Base-by-base conservation (phyloP, 2,113 vertebrate genomes). In the Pachycephala philippinensis region DNA sequence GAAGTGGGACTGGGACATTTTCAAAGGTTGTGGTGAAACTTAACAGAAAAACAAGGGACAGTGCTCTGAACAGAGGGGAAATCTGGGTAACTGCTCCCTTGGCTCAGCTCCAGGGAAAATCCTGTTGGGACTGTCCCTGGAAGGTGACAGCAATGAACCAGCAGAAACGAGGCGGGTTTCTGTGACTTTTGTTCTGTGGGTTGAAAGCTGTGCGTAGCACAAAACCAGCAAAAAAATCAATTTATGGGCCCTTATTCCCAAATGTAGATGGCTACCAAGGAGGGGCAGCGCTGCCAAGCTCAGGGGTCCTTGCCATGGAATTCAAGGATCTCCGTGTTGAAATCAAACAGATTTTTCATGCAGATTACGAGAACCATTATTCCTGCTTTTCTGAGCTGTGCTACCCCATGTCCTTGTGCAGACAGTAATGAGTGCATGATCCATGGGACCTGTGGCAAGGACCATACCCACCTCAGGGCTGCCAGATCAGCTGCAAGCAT, bases 111-210 rank as follows among this genome's bases (percentile, higher is more conserved):
- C 53, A 77, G 49, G 42, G 42, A 50, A 86, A 89, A 50, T 20
- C 66, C 65, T 2, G 0, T 1, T 45, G 45, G 20, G 86, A 60
- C 6, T 2, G 1, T 23, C 12, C 3, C 26, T 64, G 33, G 45
- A 49, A 80, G 45, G 28, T 17, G 22, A 68, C 28, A 24, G 35
- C 40, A 79, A 37, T 0, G 1, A 84, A 53, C 17, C 10, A 61
- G 22, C 19, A 93, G 75, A 90, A 85, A 64, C 0, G 1, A n/a
- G 10, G 13, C 12, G 13, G 12, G 5, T 87, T 81, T 59, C 84
- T 76, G 0, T 56, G 40, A 49, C 49, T 74, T 40, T 24, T 13
- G 12, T 35, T 64, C 13, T 13, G 2, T 21, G 9, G 12, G 17
- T 47, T 39, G 59, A 42, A 85, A 85, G 22, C 23, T 50, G 16